Evolutionary conservation across 2,797 vertebrate genomes (phyloP).

Genomic region (Glossophaga mutica): DNA sequence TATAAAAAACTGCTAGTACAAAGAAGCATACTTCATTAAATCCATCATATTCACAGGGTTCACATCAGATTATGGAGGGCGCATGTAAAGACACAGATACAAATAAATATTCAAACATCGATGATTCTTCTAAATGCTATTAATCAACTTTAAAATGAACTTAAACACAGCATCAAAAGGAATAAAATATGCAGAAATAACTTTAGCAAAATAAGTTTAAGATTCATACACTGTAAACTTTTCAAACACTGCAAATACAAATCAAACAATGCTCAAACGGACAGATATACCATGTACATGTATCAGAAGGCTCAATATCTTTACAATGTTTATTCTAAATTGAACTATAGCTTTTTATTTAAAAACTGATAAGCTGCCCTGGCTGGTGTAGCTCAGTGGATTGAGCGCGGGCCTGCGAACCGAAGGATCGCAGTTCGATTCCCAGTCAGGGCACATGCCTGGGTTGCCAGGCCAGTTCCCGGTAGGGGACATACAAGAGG

Average conservation of each 20-base stretch:
- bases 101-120: not conserved
- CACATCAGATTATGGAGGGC: not conserved
- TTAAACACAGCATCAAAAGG: not conserved
- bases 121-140: not conserved
- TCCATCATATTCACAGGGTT: not conserved
- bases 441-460: too few relatives aligned
- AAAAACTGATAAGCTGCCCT: not conserved
- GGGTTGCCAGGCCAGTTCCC: too few relatives aligned
- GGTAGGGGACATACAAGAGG: too few relatives aligned
- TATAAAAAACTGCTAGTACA: not conserved
- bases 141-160: not conserved
- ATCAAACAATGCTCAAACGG: not conserved
- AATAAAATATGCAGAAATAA: not conserved
- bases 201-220: not conserved
- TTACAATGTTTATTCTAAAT: not conserved
- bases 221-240: not conserved
- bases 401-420: too few relatives aligned
- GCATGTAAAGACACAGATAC: not conserved
- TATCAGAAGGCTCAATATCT: not conserved
- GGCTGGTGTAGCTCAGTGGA: too few relatives aligned
- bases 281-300: not conserved
- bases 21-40: not conserved
- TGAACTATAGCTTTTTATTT: not conserved
- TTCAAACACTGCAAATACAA: not conserved
- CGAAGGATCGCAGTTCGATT: too few relatives aligned